phyloP scores from a whole-genome alignment of 2,797 vertebrate genomes.

The Coendou prehensilis region DNA sequence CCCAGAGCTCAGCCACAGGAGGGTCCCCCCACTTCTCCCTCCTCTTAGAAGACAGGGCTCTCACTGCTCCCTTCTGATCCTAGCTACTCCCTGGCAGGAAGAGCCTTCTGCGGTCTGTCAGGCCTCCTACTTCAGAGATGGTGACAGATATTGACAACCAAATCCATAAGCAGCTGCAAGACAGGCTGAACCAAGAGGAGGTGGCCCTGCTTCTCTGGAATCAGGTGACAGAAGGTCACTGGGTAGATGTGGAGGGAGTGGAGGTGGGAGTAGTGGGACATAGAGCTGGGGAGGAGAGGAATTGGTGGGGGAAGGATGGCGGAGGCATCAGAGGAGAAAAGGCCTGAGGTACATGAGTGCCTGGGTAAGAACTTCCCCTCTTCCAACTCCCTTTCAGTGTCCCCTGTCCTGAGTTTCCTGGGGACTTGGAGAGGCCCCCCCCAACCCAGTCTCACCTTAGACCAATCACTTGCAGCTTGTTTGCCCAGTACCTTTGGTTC shows the following conservation, averaged over 20 bases:
- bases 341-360: background rate
- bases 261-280: background rate
- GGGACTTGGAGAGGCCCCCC: background rate
- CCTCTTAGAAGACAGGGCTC: background rate
- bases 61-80: background rate
- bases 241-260: background rate
- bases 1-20: background rate
- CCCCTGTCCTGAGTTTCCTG: background rate
- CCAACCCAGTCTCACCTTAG: background rate
- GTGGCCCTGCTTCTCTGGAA: constrained; percentile 66
- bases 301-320: background rate
- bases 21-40: constrained; percentile 4
- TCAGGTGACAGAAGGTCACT: constrained; percentile 61
- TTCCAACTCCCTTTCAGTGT: background rate
- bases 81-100: constrained; percentile 61
- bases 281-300: background rate
- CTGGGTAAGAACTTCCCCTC: background rate
- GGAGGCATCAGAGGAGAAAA: background rate
- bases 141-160: constrained; percentile 72
- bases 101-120: constrained; percentile 55
- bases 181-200: constrained; percentile 59
- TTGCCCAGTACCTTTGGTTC: constrained; percentile 33
- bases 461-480: background rate
- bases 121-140: constrained; percentile 53
- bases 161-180: constrained; percentile 61